phyloP scores from a whole-genome alignment of 2,888 invertebrate genomes.

The Copidosoma aretas region DNA sequence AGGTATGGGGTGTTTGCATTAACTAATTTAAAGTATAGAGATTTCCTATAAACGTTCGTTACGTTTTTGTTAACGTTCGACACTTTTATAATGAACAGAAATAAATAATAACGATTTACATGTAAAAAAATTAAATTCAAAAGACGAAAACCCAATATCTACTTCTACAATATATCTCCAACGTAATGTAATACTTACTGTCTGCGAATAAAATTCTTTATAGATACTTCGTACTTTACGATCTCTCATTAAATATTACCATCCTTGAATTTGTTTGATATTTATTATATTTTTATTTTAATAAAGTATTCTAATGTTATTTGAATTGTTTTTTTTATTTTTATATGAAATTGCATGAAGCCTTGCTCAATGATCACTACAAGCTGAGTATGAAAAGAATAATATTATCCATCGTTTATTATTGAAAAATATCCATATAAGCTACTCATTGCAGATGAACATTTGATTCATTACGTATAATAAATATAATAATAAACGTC shows the following conservation, averaged over 20 bases:
- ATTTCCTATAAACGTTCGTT: constrained; percentile 41
- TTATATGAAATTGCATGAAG: no score
- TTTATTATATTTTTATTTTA: background rate
- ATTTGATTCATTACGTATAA: no score
- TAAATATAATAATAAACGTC: no score
- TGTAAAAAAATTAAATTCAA: constrained; percentile 29
- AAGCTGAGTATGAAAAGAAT: no score
- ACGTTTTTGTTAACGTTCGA: constrained; percentile 42
- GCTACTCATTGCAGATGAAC: no score
- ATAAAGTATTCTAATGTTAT: background rate
- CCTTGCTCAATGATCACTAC: no score
- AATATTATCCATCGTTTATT: no score
- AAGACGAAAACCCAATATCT: constrained; percentile 36
- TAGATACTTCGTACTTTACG: constrained; percentile 39
- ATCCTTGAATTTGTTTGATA: background rate
- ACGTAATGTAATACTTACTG: constrained; percentile 41
- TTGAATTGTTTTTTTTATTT: background rate
- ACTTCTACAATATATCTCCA: no score
- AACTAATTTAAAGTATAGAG: constrained; percentile 38
- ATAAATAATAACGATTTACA: constrained; percentile 32
- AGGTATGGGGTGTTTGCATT: constrained; percentile 36
- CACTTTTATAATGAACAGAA: constrained; percentile 41
- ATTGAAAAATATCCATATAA: no score
- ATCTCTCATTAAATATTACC: constrained; percentile 11
- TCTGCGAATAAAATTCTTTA: constrained; percentile 43